phyloP scores from a whole-genome alignment of 2,113 vertebrate genomes.

The Platysternon megacephalum region DNA sequence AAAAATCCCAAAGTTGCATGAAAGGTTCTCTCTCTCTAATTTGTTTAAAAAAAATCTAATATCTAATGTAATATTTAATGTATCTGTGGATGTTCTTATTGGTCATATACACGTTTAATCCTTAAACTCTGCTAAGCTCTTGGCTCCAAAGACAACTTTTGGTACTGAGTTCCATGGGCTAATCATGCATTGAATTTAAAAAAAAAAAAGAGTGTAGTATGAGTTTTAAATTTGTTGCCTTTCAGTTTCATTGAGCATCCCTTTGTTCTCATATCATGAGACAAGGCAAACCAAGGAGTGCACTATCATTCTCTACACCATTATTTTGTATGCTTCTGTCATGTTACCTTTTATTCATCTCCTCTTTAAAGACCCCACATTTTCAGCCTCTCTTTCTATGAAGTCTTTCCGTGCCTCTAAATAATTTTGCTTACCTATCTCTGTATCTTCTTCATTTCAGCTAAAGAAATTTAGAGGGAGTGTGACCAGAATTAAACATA shows the following conservation, averaged over 20 bases:
- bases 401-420: background rate
- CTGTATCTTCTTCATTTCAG: background rate
- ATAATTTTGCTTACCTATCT: background rate
- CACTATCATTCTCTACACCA: background rate
- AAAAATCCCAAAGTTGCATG: background rate
- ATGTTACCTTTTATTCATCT: background rate
- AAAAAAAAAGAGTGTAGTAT: accelerated
- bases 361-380: background rate
- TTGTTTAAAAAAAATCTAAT: background rate
- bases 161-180: background rate
- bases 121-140: slow-evolving; percentile 7
- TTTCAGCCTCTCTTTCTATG: no score
- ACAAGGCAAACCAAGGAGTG: accelerated
- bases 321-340: background rate
- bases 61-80: background rate
- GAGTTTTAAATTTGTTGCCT: background rate
- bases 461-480: background rate
- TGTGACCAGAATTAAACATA: background rate
- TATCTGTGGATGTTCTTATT: background rate
- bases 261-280: background rate
- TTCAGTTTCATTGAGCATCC: background rate
- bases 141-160: background rate
- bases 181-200: background rate
- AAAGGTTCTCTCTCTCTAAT: slow-evolving; percentile 25
- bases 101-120: background rate